Evolutionary conservation across 2,113 vertebrate genomes (phyloP).

Genomic region (Synodontis membranacea): DNA sequence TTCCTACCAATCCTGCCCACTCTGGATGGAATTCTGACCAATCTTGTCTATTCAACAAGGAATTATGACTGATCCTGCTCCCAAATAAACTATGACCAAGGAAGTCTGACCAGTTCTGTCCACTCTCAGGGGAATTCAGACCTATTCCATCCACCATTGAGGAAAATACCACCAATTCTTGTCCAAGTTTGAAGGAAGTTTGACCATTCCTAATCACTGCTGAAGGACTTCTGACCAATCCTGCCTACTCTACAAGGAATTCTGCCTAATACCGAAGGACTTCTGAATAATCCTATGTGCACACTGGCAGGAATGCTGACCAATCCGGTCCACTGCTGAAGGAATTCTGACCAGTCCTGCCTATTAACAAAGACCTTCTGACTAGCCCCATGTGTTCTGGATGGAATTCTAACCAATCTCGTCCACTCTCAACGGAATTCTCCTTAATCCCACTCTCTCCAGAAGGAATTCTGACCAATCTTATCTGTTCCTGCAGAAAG

Average conservation of each 20-base stretch:
- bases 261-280: too few species aligned
- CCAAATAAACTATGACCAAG: background rate
- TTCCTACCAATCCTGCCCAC: background rate
- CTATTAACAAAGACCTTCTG: background rate
- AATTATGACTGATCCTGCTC: background rate
- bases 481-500: background rate
- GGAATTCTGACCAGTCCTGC: background rate
- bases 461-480: background rate
- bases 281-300: too few species aligned
- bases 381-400: background rate
- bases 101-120: background rate
- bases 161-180: too few species aligned
- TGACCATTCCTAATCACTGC: background rate
- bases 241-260: background rate
- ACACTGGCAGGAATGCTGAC: too few species aligned
- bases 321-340: background rate
- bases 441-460: background rate
- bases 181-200: too few species aligned
- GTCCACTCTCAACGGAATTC: background rate
- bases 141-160: background rate
- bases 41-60: background rate
- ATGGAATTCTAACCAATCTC: background rate
- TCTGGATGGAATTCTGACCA: background rate
- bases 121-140: background rate
- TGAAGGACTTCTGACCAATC: background rate